Percentiles rank a stretch among this genome's conserved stretches.
Conservation (phyloP, 2,888 invertebrate species). For the Pheosia gnoma region DNA sequence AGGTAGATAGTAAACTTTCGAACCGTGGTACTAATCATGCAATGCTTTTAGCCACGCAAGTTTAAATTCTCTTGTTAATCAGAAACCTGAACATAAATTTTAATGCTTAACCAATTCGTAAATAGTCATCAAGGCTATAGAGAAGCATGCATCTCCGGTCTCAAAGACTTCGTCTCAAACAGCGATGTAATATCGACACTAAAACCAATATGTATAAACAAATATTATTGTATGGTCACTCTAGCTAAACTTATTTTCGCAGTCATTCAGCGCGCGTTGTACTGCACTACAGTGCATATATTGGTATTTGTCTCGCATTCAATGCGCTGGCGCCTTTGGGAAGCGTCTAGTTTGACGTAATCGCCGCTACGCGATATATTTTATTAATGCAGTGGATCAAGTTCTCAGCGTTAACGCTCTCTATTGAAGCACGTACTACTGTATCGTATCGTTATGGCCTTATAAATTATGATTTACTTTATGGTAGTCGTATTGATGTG, state of each 20-base stretch:
- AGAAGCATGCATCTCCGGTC: too few relatives aligned
- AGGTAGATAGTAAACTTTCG: too few relatives aligned
- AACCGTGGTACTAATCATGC: too few relatives aligned
- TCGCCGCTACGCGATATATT: slow-evolving; percentile 58
- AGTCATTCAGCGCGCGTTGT: slow-evolving; percentile 40
- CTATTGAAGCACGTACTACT: slow-evolving; percentile 34
- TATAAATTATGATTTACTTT: slow-evolving; percentile 32
- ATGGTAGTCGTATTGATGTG: slow-evolving; percentile 15
- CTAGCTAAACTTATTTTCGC: slow-evolving; percentile 22
- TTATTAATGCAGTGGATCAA: slow-evolving; percentile 54
- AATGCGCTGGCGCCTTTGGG: slow-evolving; percentile 62
- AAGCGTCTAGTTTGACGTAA: slow-evolving; percentile 53
- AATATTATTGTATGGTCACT: slow-evolving; percentile 17
- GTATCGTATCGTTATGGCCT: slow-evolving; percentile 27
- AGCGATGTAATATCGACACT: too few relatives aligned
- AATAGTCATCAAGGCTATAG: too few relatives aligned
- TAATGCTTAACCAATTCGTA: too few relatives aligned
- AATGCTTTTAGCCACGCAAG: too few relatives aligned
- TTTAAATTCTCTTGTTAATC: too few relatives aligned
- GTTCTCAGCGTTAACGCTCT: slow-evolving; percentile 47
- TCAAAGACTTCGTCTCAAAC: too few relatives aligned
- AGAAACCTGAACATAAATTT: too few relatives aligned
- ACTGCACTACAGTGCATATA: slow-evolving; percentile 51
- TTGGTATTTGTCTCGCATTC: slow-evolving; percentile 65
- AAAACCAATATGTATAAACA: too few relatives aligned